Evolutionary conservation across 2,888 invertebrate species (phyloP).

Genomic region (Leistus spinibarbis): DNA sequence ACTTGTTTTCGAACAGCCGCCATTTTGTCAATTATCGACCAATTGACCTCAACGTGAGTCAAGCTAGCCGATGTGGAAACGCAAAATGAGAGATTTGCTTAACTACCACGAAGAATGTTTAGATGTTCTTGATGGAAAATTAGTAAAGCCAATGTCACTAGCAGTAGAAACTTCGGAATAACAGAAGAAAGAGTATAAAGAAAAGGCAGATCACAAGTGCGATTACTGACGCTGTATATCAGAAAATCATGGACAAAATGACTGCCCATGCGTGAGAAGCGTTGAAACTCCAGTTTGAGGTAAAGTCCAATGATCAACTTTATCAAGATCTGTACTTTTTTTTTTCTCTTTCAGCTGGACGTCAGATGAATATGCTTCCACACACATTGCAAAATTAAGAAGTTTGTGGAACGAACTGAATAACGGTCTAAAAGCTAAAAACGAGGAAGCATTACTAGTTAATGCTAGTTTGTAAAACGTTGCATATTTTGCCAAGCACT

Average conservation of each 20-base stretch:
- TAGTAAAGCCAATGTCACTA: no score
- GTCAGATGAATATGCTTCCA: constrained; percentile 46
- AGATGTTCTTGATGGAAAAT: no score
- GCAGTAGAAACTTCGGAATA: no score
- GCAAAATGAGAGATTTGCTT: constrained; percentile 36
- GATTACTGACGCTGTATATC: constrained; percentile 47
- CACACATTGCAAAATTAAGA: constrained; percentile 46
- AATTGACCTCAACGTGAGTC: no score
- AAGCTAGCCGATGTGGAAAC: constrained; percentile 42
- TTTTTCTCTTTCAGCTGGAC: constrained; percentile 48
- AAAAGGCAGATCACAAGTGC: constrained; percentile 48
- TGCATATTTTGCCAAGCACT: constrained; percentile 42
- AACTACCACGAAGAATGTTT: constrained; percentile 32
- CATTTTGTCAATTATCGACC: no score
- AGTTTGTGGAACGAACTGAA: constrained; percentile 47
- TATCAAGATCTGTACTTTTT: no score
- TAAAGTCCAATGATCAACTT: constrained; percentile 49
- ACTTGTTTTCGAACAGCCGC: no score
- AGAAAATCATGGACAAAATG: constrained; percentile 51
- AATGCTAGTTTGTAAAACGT: constrained; percentile 45
- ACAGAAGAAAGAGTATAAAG: no score
- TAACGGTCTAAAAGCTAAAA: constrained; percentile 44
- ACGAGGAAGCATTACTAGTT: constrained; percentile 40
- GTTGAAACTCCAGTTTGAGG: constrained; percentile 47
- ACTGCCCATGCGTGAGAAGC: constrained; percentile 48